Evolutionary conservation across 2,888 invertebrate genomes (phyloP).

Genomic region (Acrobasis repandana): DNA sequence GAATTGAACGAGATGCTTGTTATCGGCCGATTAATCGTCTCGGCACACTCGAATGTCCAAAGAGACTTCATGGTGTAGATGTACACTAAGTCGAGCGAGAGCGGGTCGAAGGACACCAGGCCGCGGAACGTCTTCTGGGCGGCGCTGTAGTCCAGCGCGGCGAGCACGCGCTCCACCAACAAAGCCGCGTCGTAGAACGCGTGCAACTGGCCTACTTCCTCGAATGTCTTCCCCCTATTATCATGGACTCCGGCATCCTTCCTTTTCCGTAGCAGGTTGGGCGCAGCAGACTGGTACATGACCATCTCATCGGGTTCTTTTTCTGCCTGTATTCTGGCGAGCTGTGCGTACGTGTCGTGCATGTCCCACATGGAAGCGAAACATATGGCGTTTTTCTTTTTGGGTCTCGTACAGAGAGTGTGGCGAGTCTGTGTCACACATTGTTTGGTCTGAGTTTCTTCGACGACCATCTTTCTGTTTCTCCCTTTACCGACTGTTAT

Average conservation of each 20-base stretch:
- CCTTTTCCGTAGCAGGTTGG: constrained; percentile 57
- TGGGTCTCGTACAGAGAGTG: constrained; percentile 81
- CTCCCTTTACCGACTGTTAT: constrained; percentile 86
- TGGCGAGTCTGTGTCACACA: constrained; percentile 85
- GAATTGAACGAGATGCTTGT: constrained; percentile 86
- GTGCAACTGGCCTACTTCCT: constrained; percentile 52
- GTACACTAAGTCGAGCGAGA: constrained; percentile 85
- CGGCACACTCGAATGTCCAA: constrained; percentile 85
- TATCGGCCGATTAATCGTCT: constrained; percentile 81
- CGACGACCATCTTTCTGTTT: constrained; percentile 85
- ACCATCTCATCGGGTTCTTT: constrained; percentile 75
- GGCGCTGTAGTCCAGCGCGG: constrained; percentile 85
- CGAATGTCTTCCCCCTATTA: constrained; percentile 49
- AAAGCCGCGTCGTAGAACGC: constrained; percentile 85
- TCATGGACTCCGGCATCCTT: constrained; percentile 29
- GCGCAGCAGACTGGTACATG: constrained; percentile 65
- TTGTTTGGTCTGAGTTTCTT: constrained; percentile 87
- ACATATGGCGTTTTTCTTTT: constrained; percentile 81
- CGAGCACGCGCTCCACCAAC: constrained; percentile 87
- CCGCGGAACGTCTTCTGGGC: constrained; percentile 88
- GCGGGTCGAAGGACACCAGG: constrained; percentile 83
- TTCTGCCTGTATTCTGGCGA: constrained; percentile 53
- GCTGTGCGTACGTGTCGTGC: constrained; percentile 85
- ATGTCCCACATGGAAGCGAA: constrained; percentile 91
- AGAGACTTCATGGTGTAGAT: constrained; percentile 85